A percentile compares a stretch with the other conserved stretches of the same genome.
phyloP scores from a whole-genome alignment of 2,888 invertebrate genomes.

The Tenthredo scrophulariae region DNA sequence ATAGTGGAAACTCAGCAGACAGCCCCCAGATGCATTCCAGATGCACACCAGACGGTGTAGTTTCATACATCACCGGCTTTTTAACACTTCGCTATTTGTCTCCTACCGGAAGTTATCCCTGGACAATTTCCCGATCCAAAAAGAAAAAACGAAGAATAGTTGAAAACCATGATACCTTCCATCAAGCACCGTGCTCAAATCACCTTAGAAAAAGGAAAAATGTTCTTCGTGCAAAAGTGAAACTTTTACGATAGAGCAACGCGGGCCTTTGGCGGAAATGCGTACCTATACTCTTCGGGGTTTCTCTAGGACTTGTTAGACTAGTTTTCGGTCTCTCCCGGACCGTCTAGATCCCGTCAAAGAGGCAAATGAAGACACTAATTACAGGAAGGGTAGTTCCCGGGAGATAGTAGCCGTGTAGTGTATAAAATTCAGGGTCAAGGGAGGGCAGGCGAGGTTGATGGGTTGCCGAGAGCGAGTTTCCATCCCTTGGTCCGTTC shows the following conservation, averaged over 20 bases:
- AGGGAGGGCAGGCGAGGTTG: slow-evolving; percentile 53
- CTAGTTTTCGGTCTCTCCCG: slow-evolving; percentile 57
- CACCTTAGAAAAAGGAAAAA: background rate
- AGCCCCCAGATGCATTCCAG: slow-evolving; percentile 58
- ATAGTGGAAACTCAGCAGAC: slow-evolving; percentile 64
- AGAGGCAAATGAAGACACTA: slow-evolving; percentile 71
- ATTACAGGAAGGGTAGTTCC: slow-evolving; percentile 70
- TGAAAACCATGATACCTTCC: background rate
- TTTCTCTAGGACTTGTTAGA: slow-evolving; percentile 60
- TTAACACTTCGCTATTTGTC: slow-evolving; percentile 35
- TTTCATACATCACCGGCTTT: slow-evolving; percentile 54
- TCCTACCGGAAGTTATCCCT: background rate
- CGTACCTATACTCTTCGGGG: background rate
- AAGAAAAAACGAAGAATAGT: background rate
- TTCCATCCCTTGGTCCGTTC: background rate
- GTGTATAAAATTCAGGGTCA: slow-evolving; percentile 38
- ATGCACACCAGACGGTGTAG: slow-evolving; percentile 67
- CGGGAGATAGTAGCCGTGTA: slow-evolving; percentile 52
- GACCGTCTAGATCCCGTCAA: slow-evolving; percentile 62
- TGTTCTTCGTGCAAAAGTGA: background rate
- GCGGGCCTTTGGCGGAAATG: background rate
- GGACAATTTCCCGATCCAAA: background rate
- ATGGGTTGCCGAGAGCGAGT: slow-evolving; percentile 36
- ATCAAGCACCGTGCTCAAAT: background rate
- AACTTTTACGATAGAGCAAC: background rate